Conservation (phyloP, 2,888 invertebrate genomes). For the Epinotia ramella region DNA sequence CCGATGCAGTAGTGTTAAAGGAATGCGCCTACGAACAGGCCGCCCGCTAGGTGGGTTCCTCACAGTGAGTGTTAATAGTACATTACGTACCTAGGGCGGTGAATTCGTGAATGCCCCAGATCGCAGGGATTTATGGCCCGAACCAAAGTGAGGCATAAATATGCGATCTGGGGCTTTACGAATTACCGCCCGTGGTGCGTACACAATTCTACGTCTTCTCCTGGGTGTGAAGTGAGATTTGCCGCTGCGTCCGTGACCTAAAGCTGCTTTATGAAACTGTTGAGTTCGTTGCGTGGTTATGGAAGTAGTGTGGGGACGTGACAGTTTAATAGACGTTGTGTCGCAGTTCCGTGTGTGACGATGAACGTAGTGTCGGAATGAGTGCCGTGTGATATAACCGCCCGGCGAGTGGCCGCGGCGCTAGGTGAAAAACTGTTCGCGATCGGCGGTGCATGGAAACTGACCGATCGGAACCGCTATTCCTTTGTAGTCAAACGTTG, state of each 20-base stretch:
- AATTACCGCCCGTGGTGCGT: too few species aligned
- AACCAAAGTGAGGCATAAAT: too few species aligned
- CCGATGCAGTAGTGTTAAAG: too few species aligned
- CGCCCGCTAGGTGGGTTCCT: too few species aligned
- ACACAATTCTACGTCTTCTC: too few species aligned
- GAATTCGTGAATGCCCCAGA: too few species aligned
- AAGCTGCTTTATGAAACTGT: neutral
- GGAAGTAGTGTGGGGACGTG: neutral
- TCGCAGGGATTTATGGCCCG: too few species aligned
- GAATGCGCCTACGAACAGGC: too few species aligned
- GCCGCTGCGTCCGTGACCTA: neutral
- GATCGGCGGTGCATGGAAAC: neutral
- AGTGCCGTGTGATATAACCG: neutral
- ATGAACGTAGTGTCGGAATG: neutral
- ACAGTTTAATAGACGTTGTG: neutral
- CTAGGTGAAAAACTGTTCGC: neutral
- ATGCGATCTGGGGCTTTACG: too few species aligned
- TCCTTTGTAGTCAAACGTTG: slow-evolving; percentile 16
- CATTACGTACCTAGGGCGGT: too few species aligned
- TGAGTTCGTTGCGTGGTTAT: neutral
- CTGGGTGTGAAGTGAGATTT: too few species aligned
- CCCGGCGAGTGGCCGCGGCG: neutral
- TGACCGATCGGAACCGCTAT: neutral
- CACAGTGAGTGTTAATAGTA: neutral
- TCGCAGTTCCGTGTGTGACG: neutral